These are phyloP conservation scores for Carollia perspicillata DNA, from an alignment of 2,113 vertebrate species.

Conservation along the genomic window DNA sequence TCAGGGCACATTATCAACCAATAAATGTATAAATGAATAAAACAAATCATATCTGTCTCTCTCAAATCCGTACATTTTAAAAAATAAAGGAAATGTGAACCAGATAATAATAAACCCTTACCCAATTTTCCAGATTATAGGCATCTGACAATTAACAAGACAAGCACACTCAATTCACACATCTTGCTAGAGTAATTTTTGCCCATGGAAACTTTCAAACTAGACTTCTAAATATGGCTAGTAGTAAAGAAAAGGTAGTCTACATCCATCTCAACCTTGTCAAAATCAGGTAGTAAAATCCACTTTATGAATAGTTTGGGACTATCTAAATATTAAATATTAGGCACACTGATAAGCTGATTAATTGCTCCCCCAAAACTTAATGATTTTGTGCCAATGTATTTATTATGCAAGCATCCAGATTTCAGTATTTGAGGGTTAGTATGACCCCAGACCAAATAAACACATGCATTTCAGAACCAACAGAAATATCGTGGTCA, in stretches of 20 bases:
- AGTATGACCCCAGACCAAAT: not conserved
- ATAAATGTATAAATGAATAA: no score
- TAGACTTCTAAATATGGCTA: not conserved
- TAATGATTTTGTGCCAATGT: not conserved
- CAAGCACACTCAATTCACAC: not conserved
- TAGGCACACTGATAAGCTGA: not conserved
- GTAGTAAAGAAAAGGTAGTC: not conserved
- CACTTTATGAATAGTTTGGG: not conserved
- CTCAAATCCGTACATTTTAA: no score
- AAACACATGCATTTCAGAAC: not conserved
- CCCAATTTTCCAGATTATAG: not conserved
- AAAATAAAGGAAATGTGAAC: not conserved
- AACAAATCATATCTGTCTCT: no score
- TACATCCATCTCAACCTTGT: not conserved
- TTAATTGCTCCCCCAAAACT: not conserved
- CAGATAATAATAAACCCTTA: not conserved
- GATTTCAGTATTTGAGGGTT: not conserved
- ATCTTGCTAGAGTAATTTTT: constrained; percentile 2
- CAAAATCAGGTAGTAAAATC: not conserved
- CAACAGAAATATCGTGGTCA: not conserved
- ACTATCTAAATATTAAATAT: not conserved
- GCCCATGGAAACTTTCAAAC: not conserved
- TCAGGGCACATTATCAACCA: no score
- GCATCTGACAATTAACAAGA: not conserved
- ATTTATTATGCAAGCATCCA: not conserved